Base-by-base conservation (phyloP, 2,888 invertebrate species). In the Perizoma flavofasciatum region DNA sequence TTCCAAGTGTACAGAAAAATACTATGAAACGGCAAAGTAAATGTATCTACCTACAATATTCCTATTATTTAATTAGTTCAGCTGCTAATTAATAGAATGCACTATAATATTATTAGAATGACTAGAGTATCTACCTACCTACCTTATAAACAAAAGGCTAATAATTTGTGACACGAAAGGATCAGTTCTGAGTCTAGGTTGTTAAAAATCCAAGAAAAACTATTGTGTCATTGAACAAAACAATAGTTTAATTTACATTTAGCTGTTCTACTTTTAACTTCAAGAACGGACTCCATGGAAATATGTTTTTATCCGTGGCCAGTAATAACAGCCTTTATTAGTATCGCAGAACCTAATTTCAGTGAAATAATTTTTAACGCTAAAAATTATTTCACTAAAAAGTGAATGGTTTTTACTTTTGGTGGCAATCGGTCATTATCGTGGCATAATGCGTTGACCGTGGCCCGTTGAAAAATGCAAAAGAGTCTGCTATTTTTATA, bases 371-470 rank as follows among this genome's bases (percentile, higher is more conserved):
- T n/a, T n/a, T n/a, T n/a, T n/a, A n/a, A n/a, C 49, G 44, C 35
- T 48, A 9, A 51, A 61, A 50, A 51, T 11, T 49, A 46, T 56
- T 34, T 49, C 34, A 48, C 56, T 55, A 58, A 63, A 62, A 62
- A 4, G 6, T 9, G 8, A 41, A 34, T 8, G 44, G 59, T 64
- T 66, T 57, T 43, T 10, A 34, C 40, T 51, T 60, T 59, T 37
- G 47, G 48, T 22, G 46, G 51, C 60, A 65, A 69, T 69, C 68
- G 67, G 68, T 67, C 67, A 68, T 49, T 22, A 69, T 69, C 68
- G 53, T 41, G 61, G 44, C 52, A 40, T 49, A 52, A 57, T 46
- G 59, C 63, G 49, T 22, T 57, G 65, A 55, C 69, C 67, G 49
- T 69, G 69, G 65, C 65, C 61, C 49, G 41, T 45, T 41, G 43